phyloP scores from a whole-genome alignment of 2,888 invertebrate genomes.

The Mylabris sibirica region DNA sequence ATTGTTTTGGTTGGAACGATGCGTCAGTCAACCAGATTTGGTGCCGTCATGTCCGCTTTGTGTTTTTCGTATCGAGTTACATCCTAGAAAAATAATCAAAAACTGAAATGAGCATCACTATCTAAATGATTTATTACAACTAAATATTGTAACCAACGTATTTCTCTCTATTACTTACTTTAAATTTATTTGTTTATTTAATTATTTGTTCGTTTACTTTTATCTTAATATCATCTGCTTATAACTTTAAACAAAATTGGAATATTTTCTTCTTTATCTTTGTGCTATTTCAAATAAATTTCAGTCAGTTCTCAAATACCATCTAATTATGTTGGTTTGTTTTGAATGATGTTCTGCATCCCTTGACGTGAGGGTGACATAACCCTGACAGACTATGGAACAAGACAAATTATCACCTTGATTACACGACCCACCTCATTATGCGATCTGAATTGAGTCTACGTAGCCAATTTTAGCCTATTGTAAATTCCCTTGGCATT shows the following conservation, averaged over 20 bases:
- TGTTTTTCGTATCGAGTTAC: slow-evolving; percentile 27
- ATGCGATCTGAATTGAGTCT: slow-evolving; percentile 2
- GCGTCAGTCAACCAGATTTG: slow-evolving; percentile 44
- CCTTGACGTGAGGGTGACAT: slow-evolving; percentile 33
- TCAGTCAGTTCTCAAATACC: slow-evolving; percentile 27
- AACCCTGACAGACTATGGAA: slow-evolving; percentile 44
- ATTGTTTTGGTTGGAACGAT: slow-evolving; percentile 48
- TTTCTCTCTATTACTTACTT: neutral
- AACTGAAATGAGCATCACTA: slow-evolving; percentile 10
- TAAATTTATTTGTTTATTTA: neutral
- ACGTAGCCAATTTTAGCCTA: neutral
- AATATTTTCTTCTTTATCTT: neutral
- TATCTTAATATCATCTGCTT: neutral
- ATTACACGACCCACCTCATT: slow-evolving; percentile 35
- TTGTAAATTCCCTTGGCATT: neutral
- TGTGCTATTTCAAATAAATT: neutral
- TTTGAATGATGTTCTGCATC: slow-evolving; percentile 39
- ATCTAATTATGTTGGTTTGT: slow-evolving; percentile 40
- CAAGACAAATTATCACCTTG: slow-evolving; percentile 51
- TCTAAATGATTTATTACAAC: slow-evolving; percentile 15
- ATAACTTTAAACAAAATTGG: neutral
- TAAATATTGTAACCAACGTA: neutral
- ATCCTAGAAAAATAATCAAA: slow-evolving; percentile 28
- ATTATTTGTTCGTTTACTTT: neutral
- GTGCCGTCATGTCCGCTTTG: slow-evolving; percentile 41